A percentile compares a stretch with the other conserved stretches of the same genome.
Conservation (phyloP, 2,888 invertebrate species). For the Torymus tubicola region DNA sequence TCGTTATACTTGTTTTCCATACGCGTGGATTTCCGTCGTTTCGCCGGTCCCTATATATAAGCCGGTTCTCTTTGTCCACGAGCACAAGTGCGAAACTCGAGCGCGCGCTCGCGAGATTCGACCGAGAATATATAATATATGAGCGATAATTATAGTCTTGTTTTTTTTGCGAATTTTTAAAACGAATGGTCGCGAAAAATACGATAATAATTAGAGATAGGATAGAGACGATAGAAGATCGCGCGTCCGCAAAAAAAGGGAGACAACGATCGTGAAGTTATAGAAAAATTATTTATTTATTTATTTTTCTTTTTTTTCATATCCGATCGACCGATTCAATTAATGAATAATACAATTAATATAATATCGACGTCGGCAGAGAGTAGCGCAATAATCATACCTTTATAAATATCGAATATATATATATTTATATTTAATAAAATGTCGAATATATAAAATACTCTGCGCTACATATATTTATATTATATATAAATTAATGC, state of each 20-base stretch:
- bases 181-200: neutral
- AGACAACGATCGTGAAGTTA: no score
- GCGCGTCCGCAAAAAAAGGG: no score
- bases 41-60: neutral
- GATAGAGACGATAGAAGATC: neutral
- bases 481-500: slow-evolving; percentile 64
- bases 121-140: slow-evolving; percentile 33
- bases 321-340: slow-evolving; percentile 24
- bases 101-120: slow-evolving; percentile 36
- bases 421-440: slow-evolving; percentile 61
- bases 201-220: slow-evolving; percentile 13
- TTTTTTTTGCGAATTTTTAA: no score
- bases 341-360: slow-evolving; percentile 55
- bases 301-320: slow-evolving; percentile 41
- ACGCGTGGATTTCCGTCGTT: slow-evolving; percentile 18
- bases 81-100: slow-evolving; percentile 38
- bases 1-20: no score
- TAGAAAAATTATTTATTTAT: no score
- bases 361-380: slow-evolving; percentile 61
- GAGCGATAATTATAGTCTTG: no score
- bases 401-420: slow-evolving; percentile 63
- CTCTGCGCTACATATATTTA: slow-evolving; percentile 67
- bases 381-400: slow-evolving; percentile 60
- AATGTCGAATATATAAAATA: slow-evolving; percentile 65
- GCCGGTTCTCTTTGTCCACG: slow-evolving; percentile 18